Evolutionary conservation across 2,888 invertebrate genomes (phyloP), one percentile per base, ranked within the genome.

Genomic region (Oasisia sp.): DNA sequence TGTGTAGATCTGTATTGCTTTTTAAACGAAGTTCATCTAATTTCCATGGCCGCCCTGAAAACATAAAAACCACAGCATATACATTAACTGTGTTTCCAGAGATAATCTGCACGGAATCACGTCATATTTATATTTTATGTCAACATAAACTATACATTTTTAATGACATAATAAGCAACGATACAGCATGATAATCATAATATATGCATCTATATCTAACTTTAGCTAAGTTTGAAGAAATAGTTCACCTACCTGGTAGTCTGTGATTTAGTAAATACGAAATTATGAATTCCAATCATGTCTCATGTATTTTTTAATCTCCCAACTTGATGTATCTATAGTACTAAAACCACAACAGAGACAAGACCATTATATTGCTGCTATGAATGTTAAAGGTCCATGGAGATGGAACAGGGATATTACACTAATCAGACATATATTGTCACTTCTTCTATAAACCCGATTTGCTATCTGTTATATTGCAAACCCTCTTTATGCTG

Each of bases 1-100:
- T 99, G 96, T 99, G 99, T 92, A 99, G 97, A 96, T 99, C 99
- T 91, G 97, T 97, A 96, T 99, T 99, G 91, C 98, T 98, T 96
- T 99, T 99, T 91, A 99, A 97, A 95, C 99, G 97, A 32, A 99
- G 97, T 96, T 99, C 99, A 94, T 99, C 99, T 92, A 97, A 96
- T 93, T 97, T 97, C 99, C 99, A 99, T 7, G 98, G 97, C 94
- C 99, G 97, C 4, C 99, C 97, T 96, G 94, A 94, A 93, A 92
- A 93, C 91, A 92, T 89, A 27, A 91, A 91, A 45, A 32, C 32
- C 91, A 92, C 45, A 32, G n/a, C 74, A 74, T 74, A 27, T 5
- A 74, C n/a, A n/a, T 74, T 74, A 74, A 74, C 2, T 74, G 74
- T n/a, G n/a, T 19, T 74, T 74, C 27, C n/a, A 74, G 74, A 5